Evolutionary conservation across 1,140 invertebrate species (phyloP).

Genomic region (Drosophila pseudoobscura): DNA sequence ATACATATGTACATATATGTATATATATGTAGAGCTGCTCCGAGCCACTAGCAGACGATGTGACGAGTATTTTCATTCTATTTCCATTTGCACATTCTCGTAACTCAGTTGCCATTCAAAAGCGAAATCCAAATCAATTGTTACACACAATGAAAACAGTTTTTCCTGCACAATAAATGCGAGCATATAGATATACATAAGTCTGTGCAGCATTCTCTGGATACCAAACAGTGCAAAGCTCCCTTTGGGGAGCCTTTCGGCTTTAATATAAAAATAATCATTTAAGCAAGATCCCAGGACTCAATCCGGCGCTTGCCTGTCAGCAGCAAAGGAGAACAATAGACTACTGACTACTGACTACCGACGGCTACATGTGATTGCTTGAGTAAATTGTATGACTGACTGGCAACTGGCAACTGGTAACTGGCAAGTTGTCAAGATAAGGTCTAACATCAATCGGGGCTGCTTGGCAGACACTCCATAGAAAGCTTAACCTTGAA

Average conservation of each 20-base stretch:
- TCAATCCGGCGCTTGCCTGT: slow-evolving; percentile 15
- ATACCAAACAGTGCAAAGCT: neutral
- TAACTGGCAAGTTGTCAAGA: slow-evolving; percentile 22
- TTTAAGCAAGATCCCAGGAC: slow-evolving; percentile 35
- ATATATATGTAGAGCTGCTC: neutral
- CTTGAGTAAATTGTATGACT: slow-evolving; percentile 38
- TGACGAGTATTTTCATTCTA: slow-evolving; percentile 53
- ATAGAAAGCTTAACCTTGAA: slow-evolving; percentile 33
- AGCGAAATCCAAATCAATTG: slow-evolving; percentile 73
- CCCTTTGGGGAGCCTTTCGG: neutral
- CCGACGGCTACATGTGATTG: neutral
- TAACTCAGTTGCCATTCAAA: slow-evolving; percentile 70
- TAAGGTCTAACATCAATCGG: slow-evolving; percentile 40
- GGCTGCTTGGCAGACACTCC: slow-evolving; percentile 13
- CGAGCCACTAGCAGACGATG: slow-evolving; percentile 20
- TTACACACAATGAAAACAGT: slow-evolving; percentile 61
- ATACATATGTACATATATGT: no score
- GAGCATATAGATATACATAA: slow-evolving; percentile 3
- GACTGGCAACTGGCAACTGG: slow-evolving; percentile 3
- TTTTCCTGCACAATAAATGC: slow-evolving; percentile 54
- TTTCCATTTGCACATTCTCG: slow-evolving; percentile 61
- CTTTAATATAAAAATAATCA: slow-evolving; percentile 74
- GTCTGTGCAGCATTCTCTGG: neutral
- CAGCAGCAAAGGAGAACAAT: slow-evolving; percentile 35
- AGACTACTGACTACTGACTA: slow-evolving; percentile 7